A percentile compares a stretch with the other conserved stretches of the same genome.
Evolutionary conservation across 1,140 invertebrate genomes (phyloP).

Genomic region (Drosophila tsacasi): DNA sequence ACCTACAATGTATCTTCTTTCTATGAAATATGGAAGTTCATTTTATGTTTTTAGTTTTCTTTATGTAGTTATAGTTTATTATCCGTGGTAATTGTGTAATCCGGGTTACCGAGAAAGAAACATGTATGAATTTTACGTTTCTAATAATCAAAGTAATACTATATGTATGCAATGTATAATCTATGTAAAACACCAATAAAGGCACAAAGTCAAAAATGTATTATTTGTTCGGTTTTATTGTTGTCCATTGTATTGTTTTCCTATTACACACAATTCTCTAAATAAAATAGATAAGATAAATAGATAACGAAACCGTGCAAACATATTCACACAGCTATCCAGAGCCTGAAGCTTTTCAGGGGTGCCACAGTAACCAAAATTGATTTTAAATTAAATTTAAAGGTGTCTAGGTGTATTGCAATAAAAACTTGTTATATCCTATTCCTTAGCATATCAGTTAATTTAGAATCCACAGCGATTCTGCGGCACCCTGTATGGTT

Average conservation of each 20-base stretch:
- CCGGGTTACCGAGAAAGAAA: conserved; percentile 11
- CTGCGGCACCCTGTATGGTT: background rate
- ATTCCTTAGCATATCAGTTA: background rate
- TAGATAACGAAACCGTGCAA: conserved; percentile 7
- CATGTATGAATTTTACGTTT: conserved; percentile 35
- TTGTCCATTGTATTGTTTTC: background rate
- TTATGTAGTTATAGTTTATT: conserved; percentile 27
- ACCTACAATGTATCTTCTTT: conserved; percentile 32
- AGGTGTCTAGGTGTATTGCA: background rate
- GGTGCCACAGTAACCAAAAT: background rate
- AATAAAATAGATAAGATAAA: too few relatives aligned
- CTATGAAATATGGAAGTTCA: background rate
- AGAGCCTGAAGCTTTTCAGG: background rate
- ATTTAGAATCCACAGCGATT: background rate
- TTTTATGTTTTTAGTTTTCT: conserved; percentile 26
- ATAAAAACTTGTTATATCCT: too few relatives aligned
- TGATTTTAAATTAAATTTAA: background rate
- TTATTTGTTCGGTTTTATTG: background rate
- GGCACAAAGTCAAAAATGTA: conserved; percentile 7
- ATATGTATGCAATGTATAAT: conserved; percentile 37
- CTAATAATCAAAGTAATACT: conserved; percentile 56
- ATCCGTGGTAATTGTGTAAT: conserved; percentile 29
- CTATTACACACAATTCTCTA: background rate
- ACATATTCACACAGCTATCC: background rate
- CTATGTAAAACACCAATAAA: conserved; percentile 35